Conservation (phyloP, 2,888 invertebrate genomes). For the Clostera curtula region DNA sequence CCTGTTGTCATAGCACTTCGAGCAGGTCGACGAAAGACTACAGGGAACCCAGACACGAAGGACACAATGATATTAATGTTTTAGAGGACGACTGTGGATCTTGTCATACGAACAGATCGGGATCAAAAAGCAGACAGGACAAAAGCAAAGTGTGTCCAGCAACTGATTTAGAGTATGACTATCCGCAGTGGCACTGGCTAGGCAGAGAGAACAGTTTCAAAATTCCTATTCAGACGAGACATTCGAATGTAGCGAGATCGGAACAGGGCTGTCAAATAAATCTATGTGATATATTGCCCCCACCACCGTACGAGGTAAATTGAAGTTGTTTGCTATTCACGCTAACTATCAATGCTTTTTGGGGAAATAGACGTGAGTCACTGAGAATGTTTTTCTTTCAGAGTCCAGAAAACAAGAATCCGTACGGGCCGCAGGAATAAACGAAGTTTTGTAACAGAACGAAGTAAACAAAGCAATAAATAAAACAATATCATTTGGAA, state of each 20-base stretch:
- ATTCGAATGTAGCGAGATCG: slow-evolving; percentile 65
- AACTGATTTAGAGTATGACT: slow-evolving; percentile 69
- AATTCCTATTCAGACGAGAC: slow-evolving; percentile 66
- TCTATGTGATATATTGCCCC: slow-evolving; percentile 79
- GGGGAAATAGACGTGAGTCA: too few species aligned
- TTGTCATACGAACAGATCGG: slow-evolving; percentile 66
- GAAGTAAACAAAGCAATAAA: slow-evolving; percentile 23
- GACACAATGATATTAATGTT: slow-evolving; percentile 60
- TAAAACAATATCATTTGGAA: slow-evolving; percentile 23
- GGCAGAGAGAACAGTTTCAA: slow-evolving; percentile 72
- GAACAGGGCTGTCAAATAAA: slow-evolving; percentile 75
- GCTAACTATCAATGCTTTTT: too few species aligned
- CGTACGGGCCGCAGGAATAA: slow-evolving; percentile 28
- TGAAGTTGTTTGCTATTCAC: slow-evolving; percentile 49
- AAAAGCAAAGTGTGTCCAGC: slow-evolving; percentile 68
- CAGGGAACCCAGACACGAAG: slow-evolving; percentile 58
- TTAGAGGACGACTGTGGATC: slow-evolving; percentile 63
- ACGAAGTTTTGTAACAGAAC: slow-evolving; percentile 9
- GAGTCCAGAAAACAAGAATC: slow-evolving; percentile 62
- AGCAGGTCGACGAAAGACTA: slow-evolving; percentile 69
- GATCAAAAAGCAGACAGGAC: slow-evolving; percentile 65
- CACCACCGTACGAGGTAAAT: slow-evolving; percentile 77
- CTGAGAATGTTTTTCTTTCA: slow-evolving; percentile 36
- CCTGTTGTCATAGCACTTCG: slow-evolving; percentile 67
- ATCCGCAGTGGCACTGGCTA: slow-evolving; percentile 70